These are phyloP conservation scores for Gonioctena quinquepunctata DNA, from an alignment of 1,140 invertebrate genomes.

Conservation along the genomic window DNA sequence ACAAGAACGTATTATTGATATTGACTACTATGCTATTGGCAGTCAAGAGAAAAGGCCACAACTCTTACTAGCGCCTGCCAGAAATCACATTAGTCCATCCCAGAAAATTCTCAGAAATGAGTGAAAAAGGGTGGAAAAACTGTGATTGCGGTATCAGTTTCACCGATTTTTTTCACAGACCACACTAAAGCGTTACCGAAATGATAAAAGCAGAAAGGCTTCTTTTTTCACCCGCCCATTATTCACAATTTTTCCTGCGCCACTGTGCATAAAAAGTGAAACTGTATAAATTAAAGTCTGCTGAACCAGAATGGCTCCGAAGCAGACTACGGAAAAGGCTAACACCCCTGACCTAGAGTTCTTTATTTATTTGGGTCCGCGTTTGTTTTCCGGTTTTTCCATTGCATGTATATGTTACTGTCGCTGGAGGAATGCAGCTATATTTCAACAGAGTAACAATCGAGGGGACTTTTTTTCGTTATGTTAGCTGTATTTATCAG, in stretches of 20 bases:
- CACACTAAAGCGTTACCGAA: background rate
- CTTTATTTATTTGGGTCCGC: slow-evolving; percentile 3
- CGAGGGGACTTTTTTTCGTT: background rate
- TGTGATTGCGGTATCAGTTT: no score
- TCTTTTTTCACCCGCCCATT: background rate
- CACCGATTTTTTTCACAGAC: no score
- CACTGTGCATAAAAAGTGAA: background rate
- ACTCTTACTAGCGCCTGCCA: no score
- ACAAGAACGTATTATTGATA: no score
- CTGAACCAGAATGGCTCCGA: background rate
- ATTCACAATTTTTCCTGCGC: background rate
- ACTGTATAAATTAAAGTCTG: slow-evolving; percentile 1
- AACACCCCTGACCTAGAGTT: background rate
- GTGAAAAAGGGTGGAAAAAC: no score
- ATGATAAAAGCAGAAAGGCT: background rate
- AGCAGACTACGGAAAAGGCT: background rate
- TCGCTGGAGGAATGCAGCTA: background rate
- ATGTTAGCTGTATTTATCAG: no score
- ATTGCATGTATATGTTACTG: slow-evolving; percentile 1
- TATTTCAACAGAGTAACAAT: background rate
- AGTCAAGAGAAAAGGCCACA: no score
- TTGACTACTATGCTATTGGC: no score
- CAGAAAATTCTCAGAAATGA: no score
- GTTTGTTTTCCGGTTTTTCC: background rate
- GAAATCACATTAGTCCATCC: no score